A percentile compares a stretch with the other conserved stretches of the same genome.
phyloP scores from a whole-genome alignment of 1,140 invertebrate genomes.

The Chrysomallon squamiferum region DNA sequence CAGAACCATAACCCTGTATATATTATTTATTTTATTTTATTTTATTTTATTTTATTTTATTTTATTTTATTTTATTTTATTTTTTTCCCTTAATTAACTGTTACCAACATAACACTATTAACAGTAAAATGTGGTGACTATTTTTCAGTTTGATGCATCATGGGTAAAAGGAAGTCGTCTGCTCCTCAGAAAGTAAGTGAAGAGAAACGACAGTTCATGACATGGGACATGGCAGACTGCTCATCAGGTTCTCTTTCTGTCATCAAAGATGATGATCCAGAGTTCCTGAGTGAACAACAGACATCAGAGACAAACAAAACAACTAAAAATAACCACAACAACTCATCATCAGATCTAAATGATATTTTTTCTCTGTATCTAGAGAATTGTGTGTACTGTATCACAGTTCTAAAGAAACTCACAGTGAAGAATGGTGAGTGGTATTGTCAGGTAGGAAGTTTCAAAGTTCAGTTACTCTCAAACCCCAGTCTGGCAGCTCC shows the following conservation, averaged over 20 bases:
- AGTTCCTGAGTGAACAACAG: background rate
- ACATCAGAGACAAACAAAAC: no score
- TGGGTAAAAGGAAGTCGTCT: conserved; percentile 53
- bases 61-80: no score
- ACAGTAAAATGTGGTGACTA: no score
- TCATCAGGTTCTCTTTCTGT: conserved; percentile 24
- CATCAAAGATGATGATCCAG: conserved; percentile 32
- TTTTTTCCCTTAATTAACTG: no score
- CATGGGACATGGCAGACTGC: conserved; percentile 53
- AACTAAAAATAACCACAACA: no score
- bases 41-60: no score
- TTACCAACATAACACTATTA: no score
- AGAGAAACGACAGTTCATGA: conserved; percentile 39
- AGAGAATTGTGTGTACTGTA: conserved; percentile 23
- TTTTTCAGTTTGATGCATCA: conserved; percentile 25
- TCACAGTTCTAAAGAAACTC: conserved; percentile 17
- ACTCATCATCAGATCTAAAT: no score
- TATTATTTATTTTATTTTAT: no score
- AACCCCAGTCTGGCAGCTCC: conserved; percentile 9
- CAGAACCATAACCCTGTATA: no score
- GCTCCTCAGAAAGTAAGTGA: conserved; percentile 36
- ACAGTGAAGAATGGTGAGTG: conserved; percentile 17
- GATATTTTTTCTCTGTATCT: conserved; percentile 22
- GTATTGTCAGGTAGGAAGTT: conserved; percentile 37
- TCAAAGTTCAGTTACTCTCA: conserved; percentile 26